Conservation (phyloP, 2,113 vertebrate species). For the Pyxicephalus adspersus region DNA sequence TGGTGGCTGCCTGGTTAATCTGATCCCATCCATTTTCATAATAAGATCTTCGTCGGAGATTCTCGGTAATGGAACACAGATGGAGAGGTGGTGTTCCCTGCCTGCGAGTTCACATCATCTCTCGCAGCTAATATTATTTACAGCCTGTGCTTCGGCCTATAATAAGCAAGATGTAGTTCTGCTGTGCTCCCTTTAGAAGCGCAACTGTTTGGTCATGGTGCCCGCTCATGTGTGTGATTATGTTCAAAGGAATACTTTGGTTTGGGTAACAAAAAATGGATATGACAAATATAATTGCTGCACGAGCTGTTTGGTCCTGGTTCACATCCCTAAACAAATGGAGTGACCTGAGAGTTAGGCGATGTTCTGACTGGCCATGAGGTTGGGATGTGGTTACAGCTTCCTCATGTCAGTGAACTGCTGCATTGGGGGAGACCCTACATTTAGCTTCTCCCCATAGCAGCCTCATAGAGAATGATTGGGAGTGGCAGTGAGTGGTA, state of each 20-base stretch:
- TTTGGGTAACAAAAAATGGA: too few relatives aligned
- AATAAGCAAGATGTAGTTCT: constrained; percentile 34
- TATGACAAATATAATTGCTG: too few relatives aligned
- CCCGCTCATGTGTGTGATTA: neutral
- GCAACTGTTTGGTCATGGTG: constrained; percentile 7
- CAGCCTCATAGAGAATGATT: too few relatives aligned
- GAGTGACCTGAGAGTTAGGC: too few relatives aligned
- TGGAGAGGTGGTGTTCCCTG: constrained; percentile 54
- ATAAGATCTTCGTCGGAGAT: constrained; percentile 51
- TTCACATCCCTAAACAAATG: too few relatives aligned
- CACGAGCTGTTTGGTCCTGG: too few relatives aligned
- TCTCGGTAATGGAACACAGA: constrained; percentile 52
- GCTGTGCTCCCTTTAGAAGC: constrained; percentile 19
- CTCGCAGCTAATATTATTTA: constrained; percentile 54
- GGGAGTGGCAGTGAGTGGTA: too few relatives aligned
- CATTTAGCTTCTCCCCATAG: too few relatives aligned
- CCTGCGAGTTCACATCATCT: constrained; percentile 47
- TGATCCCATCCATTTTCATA: constrained; percentile 55
- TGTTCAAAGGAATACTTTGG: neutral
- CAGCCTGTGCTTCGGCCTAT: constrained; percentile 33
- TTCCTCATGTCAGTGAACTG: too few relatives aligned
- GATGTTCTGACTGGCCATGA: too few relatives aligned
- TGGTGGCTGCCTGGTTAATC: constrained; percentile 41
- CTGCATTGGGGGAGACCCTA: too few relatives aligned
- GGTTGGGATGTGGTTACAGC: too few relatives aligned